Conservation (phyloP, 2,797 vertebrate genomes). For the Sebastes wilsoni region DNA sequence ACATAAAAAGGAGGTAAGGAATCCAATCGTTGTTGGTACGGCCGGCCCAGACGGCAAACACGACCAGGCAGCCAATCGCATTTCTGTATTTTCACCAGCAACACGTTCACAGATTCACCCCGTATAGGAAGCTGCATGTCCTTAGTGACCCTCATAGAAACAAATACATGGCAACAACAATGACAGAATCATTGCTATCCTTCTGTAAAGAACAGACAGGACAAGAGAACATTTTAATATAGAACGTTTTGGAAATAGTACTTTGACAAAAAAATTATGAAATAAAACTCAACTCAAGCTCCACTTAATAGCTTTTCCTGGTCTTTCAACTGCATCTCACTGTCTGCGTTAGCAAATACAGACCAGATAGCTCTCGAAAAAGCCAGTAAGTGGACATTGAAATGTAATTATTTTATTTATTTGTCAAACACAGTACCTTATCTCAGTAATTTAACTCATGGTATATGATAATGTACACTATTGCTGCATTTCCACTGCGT, state of each 20-base stretch:
- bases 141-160: neutral
- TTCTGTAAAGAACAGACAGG: neutral
- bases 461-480: neutral
- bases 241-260: neutral
- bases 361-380: neutral
- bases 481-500: neutral
- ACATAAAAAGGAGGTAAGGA: constrained; percentile 82
- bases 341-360: neutral
- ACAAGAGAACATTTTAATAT: neutral
- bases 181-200: neutral
- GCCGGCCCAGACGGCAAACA: constrained; percentile 81
- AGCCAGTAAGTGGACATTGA: neutral
- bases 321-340: neutral
- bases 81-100: constrained; percentile 78
- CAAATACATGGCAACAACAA: neutral
- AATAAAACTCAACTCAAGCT: neutral
- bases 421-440: neutral
- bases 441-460: neutral
- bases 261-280: neutral
- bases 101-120: constrained; percentile 81
- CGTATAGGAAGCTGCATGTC: neutral
- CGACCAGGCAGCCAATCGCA: constrained; percentile 63
- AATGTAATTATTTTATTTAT: neutral
- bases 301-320: neutral
- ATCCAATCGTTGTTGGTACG: constrained; percentile 87